Base-by-base conservation (phyloP, 2,888 invertebrate species). In the Agapostemon virescens region DNA sequence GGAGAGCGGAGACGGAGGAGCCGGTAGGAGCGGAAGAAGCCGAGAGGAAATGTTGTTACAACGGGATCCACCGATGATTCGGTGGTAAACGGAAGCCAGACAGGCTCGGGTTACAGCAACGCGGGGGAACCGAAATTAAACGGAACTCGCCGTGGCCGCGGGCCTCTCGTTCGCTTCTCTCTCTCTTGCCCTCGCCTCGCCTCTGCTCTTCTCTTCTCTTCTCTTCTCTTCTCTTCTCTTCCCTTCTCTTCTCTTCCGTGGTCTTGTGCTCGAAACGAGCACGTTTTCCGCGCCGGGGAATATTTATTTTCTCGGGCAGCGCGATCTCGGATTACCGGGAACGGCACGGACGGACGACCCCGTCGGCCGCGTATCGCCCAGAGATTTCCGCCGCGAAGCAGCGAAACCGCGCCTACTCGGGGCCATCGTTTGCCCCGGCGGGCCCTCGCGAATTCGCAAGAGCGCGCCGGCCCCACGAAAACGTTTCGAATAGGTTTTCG, bases 61-160 rank as follows among this genome's bases (percentile, higher is more conserved):
- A 52, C 38, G 52, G 58, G 55, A 61, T 42, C 61, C 58, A n/a
- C n/a, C 40, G 42, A 61, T 42, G 61, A 61, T 61, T 70, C 55
- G 40, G 40, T 61, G 61, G 70, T 70, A 70, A 70, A 70, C 70
- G 61, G 55, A 42, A 70, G 30, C 70, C n/a, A 61, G 61, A n/a
- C 61, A n/a, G 42, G 69, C 58, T 70, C 69, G 69, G 38, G 38
- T 70, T 70, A 70, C 69, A 70, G 20, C 55, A 36, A 58, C 30
- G 49, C 49, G 69, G 52, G 49, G 69, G 23, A 52, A 69, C 49
- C 69, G 52, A 52, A 33, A 23, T 52, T 52, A 69, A 23, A 69
- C 69, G 49, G 49, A 52, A 52, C 49, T 33, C 33, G 11, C 30
- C 20, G 30, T 30, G 58, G 58, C 58, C 55, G 55, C 55, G 55